Percentiles rank a stretch among this genome's conserved stretches.
Evolutionary conservation across 1,140 invertebrate species (phyloP).

Genomic region (Globodera rostochiensis): DNA sequence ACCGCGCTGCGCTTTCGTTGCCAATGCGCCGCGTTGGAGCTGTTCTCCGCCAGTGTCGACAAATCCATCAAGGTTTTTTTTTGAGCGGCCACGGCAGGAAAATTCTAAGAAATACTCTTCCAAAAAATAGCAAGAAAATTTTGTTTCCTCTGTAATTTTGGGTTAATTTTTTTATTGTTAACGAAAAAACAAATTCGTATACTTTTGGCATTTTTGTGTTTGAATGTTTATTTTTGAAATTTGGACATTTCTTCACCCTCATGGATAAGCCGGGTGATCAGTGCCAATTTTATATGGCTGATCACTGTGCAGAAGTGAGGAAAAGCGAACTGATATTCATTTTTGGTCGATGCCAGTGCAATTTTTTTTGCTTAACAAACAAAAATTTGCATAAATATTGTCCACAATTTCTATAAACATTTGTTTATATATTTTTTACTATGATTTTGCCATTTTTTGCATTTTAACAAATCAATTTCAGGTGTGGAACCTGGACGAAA

Average conservation of each 20-base stretch:
- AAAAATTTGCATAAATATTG: conserved; percentile 18
- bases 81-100: not conserved
- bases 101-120: not conserved
- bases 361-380: not conserved
- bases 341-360: not conserved
- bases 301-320: conserved; percentile 11
- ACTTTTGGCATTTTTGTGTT: too few relatives aligned
- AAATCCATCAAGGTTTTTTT: conserved; percentile 36
- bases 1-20: conserved; percentile 43
- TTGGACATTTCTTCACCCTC: not conserved
- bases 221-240: not conserved
- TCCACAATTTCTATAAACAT: not conserved
- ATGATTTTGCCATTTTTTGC: not conserved
- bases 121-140: not conserved
- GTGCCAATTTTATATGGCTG: not conserved
- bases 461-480: conserved; percentile 28
- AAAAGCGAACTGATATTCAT: not conserved
- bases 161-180: not conserved
- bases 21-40: conserved; percentile 27
- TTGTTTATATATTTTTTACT: not conserved
- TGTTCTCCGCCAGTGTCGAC: conserved; percentile 51
- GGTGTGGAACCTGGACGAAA: conserved; percentile 52
- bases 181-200: too few relatives aligned
- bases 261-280: conserved; percentile 3
- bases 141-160: not conserved